Conservation (phyloP, 2,797 vertebrate species). For the Macrochelys suwanniensis region DNA sequence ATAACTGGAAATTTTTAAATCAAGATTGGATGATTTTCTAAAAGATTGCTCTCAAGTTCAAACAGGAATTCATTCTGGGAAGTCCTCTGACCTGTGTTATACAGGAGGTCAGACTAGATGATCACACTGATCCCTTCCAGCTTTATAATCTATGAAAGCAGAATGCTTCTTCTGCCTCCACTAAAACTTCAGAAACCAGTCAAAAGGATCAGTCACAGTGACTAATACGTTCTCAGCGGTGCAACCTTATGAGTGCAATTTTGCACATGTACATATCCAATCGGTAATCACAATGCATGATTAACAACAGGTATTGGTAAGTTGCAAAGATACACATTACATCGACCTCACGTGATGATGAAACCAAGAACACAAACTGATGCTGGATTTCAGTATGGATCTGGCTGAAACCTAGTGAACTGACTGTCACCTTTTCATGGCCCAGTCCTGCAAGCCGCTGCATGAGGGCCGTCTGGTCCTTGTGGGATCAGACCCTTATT, state of each 20-base stretch:
- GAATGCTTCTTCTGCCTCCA: not conserved
- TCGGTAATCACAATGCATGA: not conserved
- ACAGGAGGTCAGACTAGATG: not conserved
- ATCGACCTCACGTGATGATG: not conserved
- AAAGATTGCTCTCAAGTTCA: not conserved
- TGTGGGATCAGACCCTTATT: not conserved
- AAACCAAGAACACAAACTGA: not conserved
- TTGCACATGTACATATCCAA: accelerated
- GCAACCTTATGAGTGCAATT: not conserved
- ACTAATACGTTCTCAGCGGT: not conserved
- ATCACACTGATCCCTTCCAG: not conserved
- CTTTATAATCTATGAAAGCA: not conserved
- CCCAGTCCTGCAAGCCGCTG: not conserved
- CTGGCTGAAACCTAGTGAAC: not conserved
- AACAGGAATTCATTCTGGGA: not conserved
- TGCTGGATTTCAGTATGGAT: not conserved
- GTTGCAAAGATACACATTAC: not conserved
- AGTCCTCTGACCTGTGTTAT: not conserved
- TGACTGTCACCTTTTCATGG: not conserved
- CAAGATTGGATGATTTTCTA: not conserved
- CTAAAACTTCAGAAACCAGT: not conserved
- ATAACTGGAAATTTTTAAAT: not conserved
- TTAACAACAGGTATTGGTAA: not conserved
- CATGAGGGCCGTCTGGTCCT: not conserved
- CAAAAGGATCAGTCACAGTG: not conserved